Percentiles rank a stretch among this genome's conserved stretches.
Evolutionary conservation across 2,888 invertebrate species (phyloP).

Genomic region (Philopedon plagiatum): DNA sequence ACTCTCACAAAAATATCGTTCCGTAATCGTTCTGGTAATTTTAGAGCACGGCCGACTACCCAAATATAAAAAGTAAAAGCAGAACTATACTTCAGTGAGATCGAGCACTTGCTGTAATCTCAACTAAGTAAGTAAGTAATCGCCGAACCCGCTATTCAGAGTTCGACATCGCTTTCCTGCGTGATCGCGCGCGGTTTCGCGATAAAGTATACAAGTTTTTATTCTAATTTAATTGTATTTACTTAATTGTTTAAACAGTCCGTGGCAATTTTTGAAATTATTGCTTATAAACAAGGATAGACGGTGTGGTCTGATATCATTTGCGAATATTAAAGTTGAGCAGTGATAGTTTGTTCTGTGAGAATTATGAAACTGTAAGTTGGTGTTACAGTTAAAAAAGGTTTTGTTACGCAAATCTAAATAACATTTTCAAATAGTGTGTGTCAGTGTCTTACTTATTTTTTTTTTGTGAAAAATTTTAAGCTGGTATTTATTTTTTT

Average conservation of each 20-base stretch:
- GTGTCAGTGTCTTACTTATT: background rate
- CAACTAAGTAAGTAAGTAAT: too few species aligned
- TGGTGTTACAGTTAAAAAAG: background rate
- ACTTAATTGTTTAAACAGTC: conserved; percentile 32
- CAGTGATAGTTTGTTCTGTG: background rate
- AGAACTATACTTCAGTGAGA: conserved; percentile 22
- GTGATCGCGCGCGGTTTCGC: conserved; percentile 11
- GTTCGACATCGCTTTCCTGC: conserved; percentile 27
- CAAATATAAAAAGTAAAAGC: conserved; percentile 42
- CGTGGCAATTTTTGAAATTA: conserved; percentile 12
- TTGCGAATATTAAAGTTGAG: background rate
- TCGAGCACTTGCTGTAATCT: background rate
- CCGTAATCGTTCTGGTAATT: background rate
- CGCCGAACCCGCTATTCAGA: background rate
- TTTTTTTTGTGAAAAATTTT: background rate
- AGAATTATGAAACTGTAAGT: conserved; percentile 13
- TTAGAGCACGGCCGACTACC: conserved; percentile 20
- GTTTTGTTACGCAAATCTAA: background rate
- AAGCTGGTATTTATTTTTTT: background rate
- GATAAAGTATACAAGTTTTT: background rate
- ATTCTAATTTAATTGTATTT: conserved; percentile 1
- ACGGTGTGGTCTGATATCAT: background rate
- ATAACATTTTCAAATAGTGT: background rate
- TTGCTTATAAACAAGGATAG: conserved; percentile 4
- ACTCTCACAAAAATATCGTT: background rate